A percentile compares a stretch with the other conserved stretches of the same genome.
Conservation (phyloP, 2,113 vertebrate genomes). For the Colistium nudipinnis region DNA sequence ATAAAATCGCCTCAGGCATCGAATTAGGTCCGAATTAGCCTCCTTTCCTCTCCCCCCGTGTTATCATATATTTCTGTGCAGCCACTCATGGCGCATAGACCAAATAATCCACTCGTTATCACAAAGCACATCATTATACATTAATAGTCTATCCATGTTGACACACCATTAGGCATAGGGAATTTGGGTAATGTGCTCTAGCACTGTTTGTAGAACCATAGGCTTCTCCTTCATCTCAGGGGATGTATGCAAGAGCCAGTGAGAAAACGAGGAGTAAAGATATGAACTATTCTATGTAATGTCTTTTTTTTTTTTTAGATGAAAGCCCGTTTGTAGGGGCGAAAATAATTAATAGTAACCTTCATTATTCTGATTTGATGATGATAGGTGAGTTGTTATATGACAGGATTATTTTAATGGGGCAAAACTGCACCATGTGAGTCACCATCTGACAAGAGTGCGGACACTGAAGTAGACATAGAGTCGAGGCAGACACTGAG, state of each 20-base stretch:
- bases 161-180: conserved; percentile 71
- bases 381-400: conserved; percentile 45
- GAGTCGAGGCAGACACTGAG: not conserved
- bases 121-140: conserved; percentile 70
- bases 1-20: conserved; percentile 55
- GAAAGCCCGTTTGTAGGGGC: conserved; percentile 15
- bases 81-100: conserved; percentile 68
- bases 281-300: conserved; percentile 2
- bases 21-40: conserved; percentile 69
- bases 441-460: conserved; percentile 10
- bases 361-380: conserved; percentile 66
- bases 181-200: conserved; percentile 68
- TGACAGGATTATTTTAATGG: conserved; percentile 35
- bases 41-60: conserved; percentile 40
- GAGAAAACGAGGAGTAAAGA: conserved; percentile 18
- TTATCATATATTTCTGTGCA: conserved; percentile 70
- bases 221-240: conserved; percentile 24
- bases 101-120: conserved; percentile 75
- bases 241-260: conserved; percentile 10
- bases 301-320: conserved; percentile 31
- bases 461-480: not conserved
- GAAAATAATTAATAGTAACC: conserved; percentile 48
- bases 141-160: conserved; percentile 64
- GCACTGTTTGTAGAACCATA: conserved; percentile 34
- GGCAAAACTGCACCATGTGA: conserved; percentile 40